Evolutionary conservation across 1,140 invertebrate species (phyloP).

Genomic region (Tetramorium alpestre): DNA sequence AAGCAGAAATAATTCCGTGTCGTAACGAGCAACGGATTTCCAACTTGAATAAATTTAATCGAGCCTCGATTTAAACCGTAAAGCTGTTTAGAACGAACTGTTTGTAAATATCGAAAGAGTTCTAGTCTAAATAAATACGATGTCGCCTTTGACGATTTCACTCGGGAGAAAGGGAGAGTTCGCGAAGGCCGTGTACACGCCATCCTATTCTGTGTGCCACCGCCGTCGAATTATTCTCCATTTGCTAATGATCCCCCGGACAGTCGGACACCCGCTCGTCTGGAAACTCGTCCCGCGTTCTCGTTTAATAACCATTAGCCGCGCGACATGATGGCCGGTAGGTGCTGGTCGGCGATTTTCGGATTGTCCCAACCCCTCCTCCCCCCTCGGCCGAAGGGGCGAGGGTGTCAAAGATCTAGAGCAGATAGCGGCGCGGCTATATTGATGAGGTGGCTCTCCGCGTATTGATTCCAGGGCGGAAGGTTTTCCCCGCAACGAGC

Average conservation of each 20-base stretch:
- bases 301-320: slow-evolving; percentile 82
- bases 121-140: neutral
- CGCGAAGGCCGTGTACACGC: neutral
- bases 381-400: slow-evolving; percentile 37
- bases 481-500: slow-evolving; percentile 59
- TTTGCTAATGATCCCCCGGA: slow-evolving; percentile 53
- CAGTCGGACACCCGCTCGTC: slow-evolving; percentile 7
- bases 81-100: neutral
- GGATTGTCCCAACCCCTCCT: neutral
- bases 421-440: slow-evolving; percentile 72
- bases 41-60: neutral
- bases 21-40: slow-evolving; percentile 10
- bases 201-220: slow-evolving; percentile 2
- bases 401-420: slow-evolving; percentile 78
- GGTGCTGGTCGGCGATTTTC: slow-evolving; percentile 54
- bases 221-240: slow-evolving; percentile 54
- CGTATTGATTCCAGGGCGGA: slow-evolving; percentile 81
- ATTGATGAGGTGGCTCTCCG: slow-evolving; percentile 77
- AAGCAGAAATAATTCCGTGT: neutral
- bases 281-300: slow-evolving; percentile 46
- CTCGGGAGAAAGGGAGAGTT: neutral
- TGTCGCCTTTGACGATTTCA: neutral
- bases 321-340: slow-evolving; percentile 37
- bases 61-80: neutral
- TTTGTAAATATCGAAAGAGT: neutral